A percentile compares a stretch with the other conserved stretches of the same genome.
phyloP scores from a whole-genome alignment of 2,888 invertebrate species.

The Andrena minutula region DNA sequence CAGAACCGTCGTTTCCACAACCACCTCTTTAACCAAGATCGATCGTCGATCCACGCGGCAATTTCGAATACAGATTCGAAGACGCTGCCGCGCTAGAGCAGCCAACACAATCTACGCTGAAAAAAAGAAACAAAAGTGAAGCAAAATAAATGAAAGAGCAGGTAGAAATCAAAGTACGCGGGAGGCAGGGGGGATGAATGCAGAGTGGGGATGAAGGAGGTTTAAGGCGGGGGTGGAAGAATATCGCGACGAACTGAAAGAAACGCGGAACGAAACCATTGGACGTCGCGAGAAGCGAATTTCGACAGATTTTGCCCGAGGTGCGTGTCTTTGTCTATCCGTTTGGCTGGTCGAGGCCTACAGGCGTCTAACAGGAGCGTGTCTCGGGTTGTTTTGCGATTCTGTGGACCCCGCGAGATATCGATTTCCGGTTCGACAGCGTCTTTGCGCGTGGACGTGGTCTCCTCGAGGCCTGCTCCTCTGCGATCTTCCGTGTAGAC shows the following conservation, averaged over 20 bases:
- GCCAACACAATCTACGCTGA: constrained; percentile 14
- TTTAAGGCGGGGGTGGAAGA: background rate
- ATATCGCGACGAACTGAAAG: constrained; percentile 38
- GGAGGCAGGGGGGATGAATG: background rate
- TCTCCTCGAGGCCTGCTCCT: constrained; percentile 39
- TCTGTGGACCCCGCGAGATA: constrained; percentile 42
- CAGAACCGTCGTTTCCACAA: background rate
- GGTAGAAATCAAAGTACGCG: background rate
- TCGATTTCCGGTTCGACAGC: constrained; percentile 38
- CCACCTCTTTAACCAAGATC: constrained; percentile 1
- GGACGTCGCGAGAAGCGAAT: constrained; percentile 10
- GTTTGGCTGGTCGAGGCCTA: constrained; percentile 80
- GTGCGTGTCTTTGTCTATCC: constrained; percentile 83
- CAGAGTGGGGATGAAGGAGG: background rate
- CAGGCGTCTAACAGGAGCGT: constrained; percentile 23
- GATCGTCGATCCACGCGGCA: background rate
- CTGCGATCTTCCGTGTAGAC: constrained; percentile 75
- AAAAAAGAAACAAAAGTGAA: background rate
- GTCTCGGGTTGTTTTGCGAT: constrained; percentile 27
- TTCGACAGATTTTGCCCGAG: constrained; percentile 31
- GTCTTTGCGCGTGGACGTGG: constrained; percentile 25
- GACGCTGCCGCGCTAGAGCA: constrained; percentile 12
- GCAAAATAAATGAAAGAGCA: constrained; percentile 1
- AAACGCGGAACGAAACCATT: constrained; percentile 60
- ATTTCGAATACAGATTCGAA: constrained; percentile 12